Evolutionary conservation across 2,797 vertebrate genomes (phyloP).

Genomic region (Rousettus madagascariensis): DNA sequence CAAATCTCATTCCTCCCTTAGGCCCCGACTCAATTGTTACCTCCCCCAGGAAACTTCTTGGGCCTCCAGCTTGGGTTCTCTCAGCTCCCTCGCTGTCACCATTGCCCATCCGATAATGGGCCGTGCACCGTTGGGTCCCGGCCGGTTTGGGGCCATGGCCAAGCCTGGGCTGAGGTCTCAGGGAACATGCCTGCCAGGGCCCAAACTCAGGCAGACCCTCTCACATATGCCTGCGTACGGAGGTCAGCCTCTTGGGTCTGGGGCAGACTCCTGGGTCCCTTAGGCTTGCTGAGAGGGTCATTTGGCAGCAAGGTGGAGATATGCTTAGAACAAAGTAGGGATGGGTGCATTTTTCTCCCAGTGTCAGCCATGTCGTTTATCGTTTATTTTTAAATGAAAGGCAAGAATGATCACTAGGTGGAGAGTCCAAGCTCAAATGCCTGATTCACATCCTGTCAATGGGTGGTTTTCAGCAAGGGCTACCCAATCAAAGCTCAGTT

Average conservation of each 20-base stretch:
- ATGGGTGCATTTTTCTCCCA: neutral
- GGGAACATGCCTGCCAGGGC: neutral
- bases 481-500: neutral
- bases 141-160: too few species aligned
- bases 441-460: neutral
- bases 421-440: neutral
- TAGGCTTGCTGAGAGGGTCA: neutral
- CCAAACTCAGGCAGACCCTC: neutral
- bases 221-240: rapidly evolving
- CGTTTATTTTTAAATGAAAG: neutral
- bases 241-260: neutral
- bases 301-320: neutral
- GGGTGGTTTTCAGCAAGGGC: neutral
- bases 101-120: neutral
- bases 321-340: neutral
- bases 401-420: neutral
- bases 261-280: neutral
- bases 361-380: neutral
- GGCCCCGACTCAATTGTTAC: neutral
- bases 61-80: neutral
- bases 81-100: neutral
- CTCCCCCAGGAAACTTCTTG: neutral
- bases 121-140: neutral
- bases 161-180: neutral
- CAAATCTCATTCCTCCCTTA: neutral